phyloP scores from a whole-genome alignment of 1,140 invertebrate species.

The Papilio aristodemus region DNA sequence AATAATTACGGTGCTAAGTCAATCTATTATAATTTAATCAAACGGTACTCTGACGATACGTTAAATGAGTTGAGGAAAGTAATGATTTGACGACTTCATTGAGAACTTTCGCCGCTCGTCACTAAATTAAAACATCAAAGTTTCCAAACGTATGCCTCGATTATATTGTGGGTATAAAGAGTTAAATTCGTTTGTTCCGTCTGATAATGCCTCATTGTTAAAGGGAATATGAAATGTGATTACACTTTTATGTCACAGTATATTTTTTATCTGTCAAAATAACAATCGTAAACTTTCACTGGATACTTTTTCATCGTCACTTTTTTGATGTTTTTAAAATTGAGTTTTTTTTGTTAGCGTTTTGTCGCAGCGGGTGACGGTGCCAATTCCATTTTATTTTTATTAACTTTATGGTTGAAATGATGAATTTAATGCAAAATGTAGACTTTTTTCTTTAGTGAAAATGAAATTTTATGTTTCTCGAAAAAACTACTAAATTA shows the following conservation, averaged over 20 bases:
- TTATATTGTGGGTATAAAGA: slow-evolving; percentile 28
- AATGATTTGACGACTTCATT: slow-evolving; percentile 24
- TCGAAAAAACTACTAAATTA: no score
- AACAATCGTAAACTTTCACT: slow-evolving; percentile 25
- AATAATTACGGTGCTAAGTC: no score
- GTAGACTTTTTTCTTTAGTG: background rate
- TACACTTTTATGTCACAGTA: slow-evolving; percentile 11
- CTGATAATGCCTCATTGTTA: slow-evolving; percentile 5
- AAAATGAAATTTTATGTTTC: no score
- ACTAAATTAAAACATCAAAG: slow-evolving; percentile 33
- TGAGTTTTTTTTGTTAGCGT: background rate
- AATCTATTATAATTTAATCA: slow-evolving; percentile 3
- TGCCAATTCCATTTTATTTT: slow-evolving; percentile 1
- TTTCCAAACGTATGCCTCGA: slow-evolving; percentile 43
- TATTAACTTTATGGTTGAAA: background rate
- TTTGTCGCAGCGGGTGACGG: background rate
- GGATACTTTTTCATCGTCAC: background rate
- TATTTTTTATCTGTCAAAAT: slow-evolving; percentile 21
- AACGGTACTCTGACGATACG: background rate
- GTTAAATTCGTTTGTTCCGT: background rate
- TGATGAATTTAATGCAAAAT: background rate
- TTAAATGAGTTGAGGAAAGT: slow-evolving; percentile 30
- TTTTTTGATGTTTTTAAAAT: background rate
- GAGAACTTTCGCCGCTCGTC: slow-evolving; percentile 33
- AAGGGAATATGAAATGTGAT: slow-evolving; percentile 12